Evolutionary conservation across 2,797 vertebrate genomes (phyloP).

Genomic region (Petrocephalus schoutedeni): DNA sequence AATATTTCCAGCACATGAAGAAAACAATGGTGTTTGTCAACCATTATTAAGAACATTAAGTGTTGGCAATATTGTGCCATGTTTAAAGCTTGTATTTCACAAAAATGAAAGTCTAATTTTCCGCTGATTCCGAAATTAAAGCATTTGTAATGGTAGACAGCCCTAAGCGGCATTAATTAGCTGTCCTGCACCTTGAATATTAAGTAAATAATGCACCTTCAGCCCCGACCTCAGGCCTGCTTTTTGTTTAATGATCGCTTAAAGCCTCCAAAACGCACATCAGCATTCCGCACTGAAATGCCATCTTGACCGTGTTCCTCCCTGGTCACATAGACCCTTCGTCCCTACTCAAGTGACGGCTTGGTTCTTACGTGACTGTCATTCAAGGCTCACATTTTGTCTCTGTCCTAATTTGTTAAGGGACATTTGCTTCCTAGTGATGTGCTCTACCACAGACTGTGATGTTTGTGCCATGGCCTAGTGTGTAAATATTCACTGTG

Average conservation of each 20-base stretch:
- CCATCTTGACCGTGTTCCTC: background rate
- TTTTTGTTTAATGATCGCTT: background rate
- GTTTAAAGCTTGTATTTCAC: background rate
- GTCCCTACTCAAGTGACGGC: background rate
- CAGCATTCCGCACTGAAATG: background rate
- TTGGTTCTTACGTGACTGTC: background rate
- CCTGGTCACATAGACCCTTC: background rate
- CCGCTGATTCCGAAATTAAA: constrained; percentile 3
- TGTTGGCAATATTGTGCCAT: background rate
- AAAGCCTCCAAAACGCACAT: background rate
- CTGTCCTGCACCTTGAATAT: background rate
- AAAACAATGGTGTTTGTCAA: background rate
- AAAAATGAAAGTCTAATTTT: background rate
- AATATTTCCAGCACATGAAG: background rate
- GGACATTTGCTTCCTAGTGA: background rate
- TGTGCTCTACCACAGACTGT: background rate
- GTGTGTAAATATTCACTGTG: background rate
- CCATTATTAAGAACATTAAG: background rate
- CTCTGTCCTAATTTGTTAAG: background rate
- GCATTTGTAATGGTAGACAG: background rate
- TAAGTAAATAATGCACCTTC: background rate
- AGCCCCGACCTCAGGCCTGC: background rate
- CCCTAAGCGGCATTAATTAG: constrained; percentile 18
- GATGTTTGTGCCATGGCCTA: background rate
- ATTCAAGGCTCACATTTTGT: background rate